Conservation (phyloP, 1,140 invertebrate species). For the Eriosoma lanigerum region DNA sequence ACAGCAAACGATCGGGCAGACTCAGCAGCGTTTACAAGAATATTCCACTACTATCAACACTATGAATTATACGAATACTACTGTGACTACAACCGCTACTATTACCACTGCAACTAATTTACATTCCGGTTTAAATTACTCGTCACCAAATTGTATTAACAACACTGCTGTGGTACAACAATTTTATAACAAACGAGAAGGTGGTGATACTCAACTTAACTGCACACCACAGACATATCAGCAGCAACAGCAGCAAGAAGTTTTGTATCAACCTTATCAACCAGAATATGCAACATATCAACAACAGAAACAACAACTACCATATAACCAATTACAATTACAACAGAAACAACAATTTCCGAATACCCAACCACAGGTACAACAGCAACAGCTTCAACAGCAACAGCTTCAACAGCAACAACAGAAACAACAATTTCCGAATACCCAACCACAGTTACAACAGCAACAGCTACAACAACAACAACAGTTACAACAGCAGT, state of each 20-base stretch:
- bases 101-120: neutral
- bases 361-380: constrained; percentile 11
- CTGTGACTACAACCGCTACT: neutral
- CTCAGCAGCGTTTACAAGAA: neutral
- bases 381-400: constrained; percentile 24
- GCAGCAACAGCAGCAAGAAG: constrained; percentile 18
- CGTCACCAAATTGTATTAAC: neutral
- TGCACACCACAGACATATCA: constrained; percentile 30
- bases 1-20: neutral
- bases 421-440: neutral
- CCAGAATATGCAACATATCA: constrained; percentile 37
- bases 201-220: neutral
- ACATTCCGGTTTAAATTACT: neutral
- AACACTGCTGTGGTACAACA: neutral
- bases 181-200: neutral
- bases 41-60: neutral
- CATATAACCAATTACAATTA: neutral
- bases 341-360: neutral
- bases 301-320: constrained; percentile 25
- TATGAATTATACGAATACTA: too few species aligned
- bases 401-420: constrained; percentile 31
- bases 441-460: neutral
- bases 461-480: constrained; percentile 17
- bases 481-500: neutral
- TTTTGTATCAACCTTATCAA: constrained; percentile 52